Evolutionary conservation across 2,113 vertebrate genomes (phyloP), one percentile per base, ranked within the genome.

Genomic region (Sisor rabdophorus): DNA sequence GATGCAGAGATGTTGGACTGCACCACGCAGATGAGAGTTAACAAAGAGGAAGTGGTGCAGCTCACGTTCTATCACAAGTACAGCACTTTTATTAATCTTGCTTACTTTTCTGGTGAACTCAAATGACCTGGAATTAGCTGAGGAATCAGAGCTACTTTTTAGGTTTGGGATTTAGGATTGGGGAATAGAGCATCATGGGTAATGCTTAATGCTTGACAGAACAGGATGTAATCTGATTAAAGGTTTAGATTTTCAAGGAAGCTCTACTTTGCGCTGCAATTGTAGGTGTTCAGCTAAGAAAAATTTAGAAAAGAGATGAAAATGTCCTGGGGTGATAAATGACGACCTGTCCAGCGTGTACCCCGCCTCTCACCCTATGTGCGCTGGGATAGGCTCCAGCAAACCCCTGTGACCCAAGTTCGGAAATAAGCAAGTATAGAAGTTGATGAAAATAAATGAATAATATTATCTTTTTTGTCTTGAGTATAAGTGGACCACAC

Each of bases 21-120:
- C 70, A 70, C 79, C 22, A 78, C 81, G 2, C 87, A 88, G 52
- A 88, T 89, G 70, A 81, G 82, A 20, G 91, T 90, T 78, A 90
- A 83, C 1, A 83, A 86, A 0, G 86, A 93, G 65, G 85, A 95
- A 74, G 88, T 87, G 36, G 78, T 82, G 0, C 90, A 92, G 0
- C 87, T 95, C 67, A 89, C 91, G 59, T 92, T 90, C 13, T 92
- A 91, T 71, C 93, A 95, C 89, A 95, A 93, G 95, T 96, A 80
- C 76, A 65, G 11, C 70, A 76, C 11, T 13, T 53, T 71, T 48
- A 28, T 60, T 36, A 50, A 13, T 17, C 19, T 6, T 6, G 4
- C 11, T 55, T 54, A 15, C 15, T 32, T 44, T 20, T 6, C 48
- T 52, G 47, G 65, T 69, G 47, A 69, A 30, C 65, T 28, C 24